Conservation (phyloP, 1,140 invertebrate genomes). For the Bombus impatiens region DNA sequence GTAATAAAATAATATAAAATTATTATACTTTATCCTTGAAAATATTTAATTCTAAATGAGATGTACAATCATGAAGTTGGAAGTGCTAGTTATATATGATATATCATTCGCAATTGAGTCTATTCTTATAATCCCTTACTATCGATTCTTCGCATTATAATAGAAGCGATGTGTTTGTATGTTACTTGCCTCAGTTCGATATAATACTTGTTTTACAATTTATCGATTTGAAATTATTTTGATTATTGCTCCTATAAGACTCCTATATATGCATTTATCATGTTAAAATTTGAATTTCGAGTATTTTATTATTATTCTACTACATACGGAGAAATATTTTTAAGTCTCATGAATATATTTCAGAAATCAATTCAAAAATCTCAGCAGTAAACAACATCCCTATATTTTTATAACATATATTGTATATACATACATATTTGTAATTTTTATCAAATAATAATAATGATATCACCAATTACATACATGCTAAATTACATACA, state of each 20-base stretch:
- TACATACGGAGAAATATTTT: no score
- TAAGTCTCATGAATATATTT: no score
- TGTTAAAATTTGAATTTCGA: neutral
- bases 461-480: no score
- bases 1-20: neutral
- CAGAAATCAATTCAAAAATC: no score
- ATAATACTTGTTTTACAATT: neutral
- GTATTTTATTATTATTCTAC: neutral
- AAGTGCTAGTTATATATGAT: neutral
- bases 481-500: no score
- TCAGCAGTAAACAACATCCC: no score
- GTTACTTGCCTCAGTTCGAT: conserved; percentile 6
- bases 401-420: no score
- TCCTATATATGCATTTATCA: neutral
- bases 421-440: neutral
- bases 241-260: neutral
- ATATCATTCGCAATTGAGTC: neutral
- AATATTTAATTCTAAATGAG: neutral
- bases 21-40: neutral
- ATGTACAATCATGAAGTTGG: neutral
- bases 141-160: conserved; percentile 33
- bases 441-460: no score
- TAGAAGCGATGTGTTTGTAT: conserved; percentile 3
- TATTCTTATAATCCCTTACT: conserved; percentile 25
- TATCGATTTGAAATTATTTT: neutral